Base-by-base conservation (phyloP, 2,113 vertebrate species). In the Ammospiza nelsoni region DNA sequence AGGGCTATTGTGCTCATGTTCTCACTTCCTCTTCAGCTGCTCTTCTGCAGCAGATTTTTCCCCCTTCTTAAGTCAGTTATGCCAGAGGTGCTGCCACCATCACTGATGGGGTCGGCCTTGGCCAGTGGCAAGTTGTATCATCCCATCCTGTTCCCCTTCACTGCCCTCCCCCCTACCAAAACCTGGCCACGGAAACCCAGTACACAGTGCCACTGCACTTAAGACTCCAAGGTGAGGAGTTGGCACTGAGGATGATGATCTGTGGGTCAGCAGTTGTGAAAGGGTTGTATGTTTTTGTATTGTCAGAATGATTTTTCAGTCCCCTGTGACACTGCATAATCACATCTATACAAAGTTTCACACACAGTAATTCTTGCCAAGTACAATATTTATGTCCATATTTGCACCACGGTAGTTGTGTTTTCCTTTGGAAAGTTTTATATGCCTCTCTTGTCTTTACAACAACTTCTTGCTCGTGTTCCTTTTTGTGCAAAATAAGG, bases 71-170 rank as follows among this genome's bases (percentile, higher is more conserved):
- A 33, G 14, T 29, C 27, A 12, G 4, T 66, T 44, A 24, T 28
- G 18, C 12, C 37, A 46, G 41, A 11, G 7, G 15, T 11, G 1
- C 28, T 66, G 5, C 15, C 27, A 28, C 31, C 1, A 2, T 35
- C 1, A 0, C 33, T 72, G 58, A 20, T 57, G 28, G 52, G 28
- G 35, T 76, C 0, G 0, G 35, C 48, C 25, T 62, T 59, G 55
- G n/a, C 69, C n/a, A n/a, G 31, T 6, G 2, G 12, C 0, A 3
- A 33, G 52, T 75, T 68, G n/a, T 41, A 20, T 62, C 11, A n/a
- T 46, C 33, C 28, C 12, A 10, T 61, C 48, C 46, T 31, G 54
- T 82, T 68, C 20, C 9, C 7, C 24, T 33, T 59, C 16, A 54
- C 16, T n/a, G 27, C 62, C 24, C 52, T 67, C 46, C 28, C 29